Evolutionary conservation across 2,113 vertebrate genomes (phyloP).

Genomic region (Delphinapterus leucas): DNA sequence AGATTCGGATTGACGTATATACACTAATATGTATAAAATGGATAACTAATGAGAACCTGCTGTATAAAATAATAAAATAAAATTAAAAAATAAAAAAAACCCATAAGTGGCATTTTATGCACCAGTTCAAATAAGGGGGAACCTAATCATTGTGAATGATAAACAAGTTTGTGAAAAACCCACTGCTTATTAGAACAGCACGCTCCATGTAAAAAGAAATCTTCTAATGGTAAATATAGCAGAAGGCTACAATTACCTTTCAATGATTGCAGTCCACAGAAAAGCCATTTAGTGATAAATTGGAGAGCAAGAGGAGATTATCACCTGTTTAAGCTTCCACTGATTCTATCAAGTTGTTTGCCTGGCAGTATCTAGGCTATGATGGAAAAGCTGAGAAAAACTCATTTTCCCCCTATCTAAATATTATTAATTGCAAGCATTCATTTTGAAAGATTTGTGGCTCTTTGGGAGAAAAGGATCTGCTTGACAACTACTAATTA

Average conservation of each 20-base stretch:
- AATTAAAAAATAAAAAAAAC: too few relatives aligned
- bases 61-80: too few relatives aligned
- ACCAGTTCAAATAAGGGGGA: neutral
- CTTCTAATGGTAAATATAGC: constrained; percentile 52
- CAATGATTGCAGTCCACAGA: neutral
- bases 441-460: constrained; percentile 35
- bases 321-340: constrained; percentile 48
- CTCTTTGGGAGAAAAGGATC: constrained; percentile 28
- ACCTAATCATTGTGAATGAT: neutral
- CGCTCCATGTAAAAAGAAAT: constrained; percentile 35
- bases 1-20: too few relatives aligned
- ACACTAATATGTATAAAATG: too few relatives aligned
- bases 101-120: neutral
- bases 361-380: neutral
- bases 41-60: too few relatives aligned
- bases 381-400: constrained; percentile 28
- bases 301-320: constrained; percentile 6
- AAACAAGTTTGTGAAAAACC: neutral
- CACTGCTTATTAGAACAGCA: constrained; percentile 18
- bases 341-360: constrained; percentile 56
- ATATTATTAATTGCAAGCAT: constrained; percentile 52
- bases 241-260: constrained; percentile 60
- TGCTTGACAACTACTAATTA: constrained; percentile 58
- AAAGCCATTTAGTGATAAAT: constrained; percentile 59
- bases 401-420: neutral